Evolutionary conservation across 2,888 invertebrate genomes (phyloP).

Genomic region (Proisotoma minuta): DNA sequence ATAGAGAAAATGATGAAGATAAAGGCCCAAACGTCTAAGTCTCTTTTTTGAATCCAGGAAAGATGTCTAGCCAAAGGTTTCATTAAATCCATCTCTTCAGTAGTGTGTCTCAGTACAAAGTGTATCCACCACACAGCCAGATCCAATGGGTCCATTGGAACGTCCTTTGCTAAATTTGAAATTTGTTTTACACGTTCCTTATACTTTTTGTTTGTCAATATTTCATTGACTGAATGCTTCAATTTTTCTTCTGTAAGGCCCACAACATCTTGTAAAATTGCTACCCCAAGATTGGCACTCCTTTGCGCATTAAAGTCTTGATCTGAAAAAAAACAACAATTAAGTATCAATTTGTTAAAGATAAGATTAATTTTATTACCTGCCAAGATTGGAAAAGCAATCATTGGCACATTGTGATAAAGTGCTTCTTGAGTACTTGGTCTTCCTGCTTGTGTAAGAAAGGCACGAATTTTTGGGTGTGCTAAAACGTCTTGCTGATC

Average conservation of each 20-base stretch:
- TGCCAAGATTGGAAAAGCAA: constrained; percentile 49
- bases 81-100: constrained; percentile 11
- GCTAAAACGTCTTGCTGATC: constrained; percentile 23
- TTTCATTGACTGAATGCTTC: constrained; percentile 8
- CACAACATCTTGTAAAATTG: constrained; percentile 14
- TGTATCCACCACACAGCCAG: neutral
- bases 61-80: constrained; percentile 10
- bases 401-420: constrained; percentile 58
- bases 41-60: constrained; percentile 16
- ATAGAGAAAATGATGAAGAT: neutral
- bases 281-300: constrained; percentile 12
- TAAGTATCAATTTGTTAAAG: neutral
- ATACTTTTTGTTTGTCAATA: constrained; percentile 18
- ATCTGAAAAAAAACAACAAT: neutral
- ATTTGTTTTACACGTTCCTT: neutral
- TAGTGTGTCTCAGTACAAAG: constrained; percentile 13
- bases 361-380: neutral
- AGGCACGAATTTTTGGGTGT: constrained; percentile 18
- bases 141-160: neutral
- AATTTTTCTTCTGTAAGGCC: constrained; percentile 12
- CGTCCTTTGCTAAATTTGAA: neutral
- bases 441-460: constrained; percentile 55
- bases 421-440: constrained; percentile 62
- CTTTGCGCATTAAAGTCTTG: constrained; percentile 24
- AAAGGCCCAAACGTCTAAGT: constrained; percentile 16